A percentile compares a stretch with the other conserved stretches of the same genome.
Conservation (phyloP, 2,888 invertebrate species). For the Siphlonurus alternatus region DNA sequence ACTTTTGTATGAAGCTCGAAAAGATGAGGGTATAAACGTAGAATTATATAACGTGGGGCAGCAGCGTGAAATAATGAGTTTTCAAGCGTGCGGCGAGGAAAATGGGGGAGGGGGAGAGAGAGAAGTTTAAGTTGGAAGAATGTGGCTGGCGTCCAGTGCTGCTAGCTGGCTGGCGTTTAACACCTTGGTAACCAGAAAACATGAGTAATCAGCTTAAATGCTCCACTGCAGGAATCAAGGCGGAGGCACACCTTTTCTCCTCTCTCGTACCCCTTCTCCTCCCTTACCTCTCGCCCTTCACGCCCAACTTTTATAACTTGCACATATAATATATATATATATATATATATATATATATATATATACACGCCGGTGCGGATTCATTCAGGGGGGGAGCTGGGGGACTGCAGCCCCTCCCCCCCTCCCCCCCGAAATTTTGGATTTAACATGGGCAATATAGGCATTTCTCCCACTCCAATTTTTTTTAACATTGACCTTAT, state of each 20-base stretch:
- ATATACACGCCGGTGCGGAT: not conserved
- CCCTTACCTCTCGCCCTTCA: not conserved
- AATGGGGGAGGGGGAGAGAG: not conserved
- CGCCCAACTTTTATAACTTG: not conserved
- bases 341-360: no score
- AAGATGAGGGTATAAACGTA: not conserved
- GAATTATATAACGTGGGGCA: no score
- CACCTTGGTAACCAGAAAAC: not conserved
- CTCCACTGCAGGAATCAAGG: no score
- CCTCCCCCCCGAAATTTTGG: no score
- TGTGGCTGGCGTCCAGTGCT: not conserved
- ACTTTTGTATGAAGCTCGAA: no score
- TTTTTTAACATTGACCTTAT: no score
- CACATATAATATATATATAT: no score
- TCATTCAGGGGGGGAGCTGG: not conserved
- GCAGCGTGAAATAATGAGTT: not conserved
- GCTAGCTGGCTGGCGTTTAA: not conserved
- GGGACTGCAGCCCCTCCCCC: not conserved
- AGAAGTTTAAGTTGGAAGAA: not conserved
- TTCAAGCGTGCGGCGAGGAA: not conserved
- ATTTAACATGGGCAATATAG: no score
- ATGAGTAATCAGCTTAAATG: not conserved
- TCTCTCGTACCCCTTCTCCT: not conserved
- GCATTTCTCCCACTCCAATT: no score
- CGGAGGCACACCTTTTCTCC: not conserved